Evolutionary conservation across 2,888 invertebrate species (phyloP).

Genomic region (Agrotis ipsilon): DNA sequence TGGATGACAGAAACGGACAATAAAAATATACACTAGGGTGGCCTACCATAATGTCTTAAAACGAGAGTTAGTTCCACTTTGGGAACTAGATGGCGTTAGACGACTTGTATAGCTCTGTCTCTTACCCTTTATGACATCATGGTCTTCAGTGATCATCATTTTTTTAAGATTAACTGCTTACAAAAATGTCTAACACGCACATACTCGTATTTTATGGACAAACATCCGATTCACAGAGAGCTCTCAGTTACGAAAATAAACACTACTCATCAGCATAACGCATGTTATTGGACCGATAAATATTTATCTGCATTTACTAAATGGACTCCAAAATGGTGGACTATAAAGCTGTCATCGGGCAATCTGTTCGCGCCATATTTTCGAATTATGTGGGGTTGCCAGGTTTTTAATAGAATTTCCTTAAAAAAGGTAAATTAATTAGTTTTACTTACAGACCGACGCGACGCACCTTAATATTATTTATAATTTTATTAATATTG

Average conservation of each 20-base stretch:
- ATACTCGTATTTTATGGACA: constrained; percentile 53
- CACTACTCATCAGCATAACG: constrained; percentile 75
- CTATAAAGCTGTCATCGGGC: constrained; percentile 85
- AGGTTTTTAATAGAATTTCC: constrained; percentile 36
- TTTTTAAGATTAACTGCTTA: constrained; percentile 50
- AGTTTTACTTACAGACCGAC: background rate
- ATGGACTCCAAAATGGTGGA: constrained; percentile 86
- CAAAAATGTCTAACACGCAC: constrained; percentile 32
- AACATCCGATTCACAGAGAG: constrained; percentile 61
- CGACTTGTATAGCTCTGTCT: too few species aligned
- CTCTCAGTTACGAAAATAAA: constrained; percentile 80
- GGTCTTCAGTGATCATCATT: too few species aligned
- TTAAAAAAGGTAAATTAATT: background rate
- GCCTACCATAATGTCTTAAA: too few species aligned
- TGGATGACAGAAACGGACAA: background rate
- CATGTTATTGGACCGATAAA: constrained; percentile 82
- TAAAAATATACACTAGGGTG: background rate
- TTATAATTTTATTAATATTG: background rate
- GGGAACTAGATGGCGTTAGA: too few species aligned
- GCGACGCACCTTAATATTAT: background rate
- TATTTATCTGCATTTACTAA: constrained; percentile 89
- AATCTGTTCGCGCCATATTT: constrained; percentile 85
- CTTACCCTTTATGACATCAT: too few species aligned
- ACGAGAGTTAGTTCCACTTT: too few species aligned
- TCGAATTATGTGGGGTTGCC: constrained; percentile 59